Base-by-base conservation (phyloP, 2,797 vertebrate genomes). In the Tolypeutes matacus region DNA sequence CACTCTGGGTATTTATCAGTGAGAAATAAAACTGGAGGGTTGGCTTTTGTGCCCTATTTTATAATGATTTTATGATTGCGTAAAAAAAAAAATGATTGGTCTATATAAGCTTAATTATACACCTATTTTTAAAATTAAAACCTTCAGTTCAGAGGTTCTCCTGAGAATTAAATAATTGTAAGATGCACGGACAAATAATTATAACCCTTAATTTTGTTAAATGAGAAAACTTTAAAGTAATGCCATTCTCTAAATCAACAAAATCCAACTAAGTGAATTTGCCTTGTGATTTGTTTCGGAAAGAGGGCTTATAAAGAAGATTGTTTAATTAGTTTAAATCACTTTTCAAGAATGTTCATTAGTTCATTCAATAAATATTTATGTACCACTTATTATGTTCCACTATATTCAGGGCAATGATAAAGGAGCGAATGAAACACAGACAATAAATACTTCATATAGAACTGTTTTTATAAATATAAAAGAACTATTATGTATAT, bases 21-120 rank as follows among this genome's bases (percentile, higher is more conserved):
- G 85, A 89, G 91, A 92, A 92, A 94, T 93, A 95, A 94, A 95
- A 98, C 92, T 97, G 82, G 91, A 97, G 96, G 85, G 60, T 88
- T 97, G 82, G 86, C 70, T 97, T 98, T 97, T 65, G 96, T 96
- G 93, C 95, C 94, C 96, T 96, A 96, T 89, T 89, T 87, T 94
- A 86, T 80, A 95, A 97, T 97, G 82, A 93, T 91, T 70, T 95
- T 85, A 78, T 0, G 96, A 80, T 76, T 70, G 31, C 27, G 77
- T 80, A 34, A 94, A 87, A 62, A 58, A 64, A 87, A 81, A 65
- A 7, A 62, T 83, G 15, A 23, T 89, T 27, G 83, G 31, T 31
- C 62, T 23, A 67, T 12, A 42, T 51, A 92, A 87, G 18, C n/a
- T 9, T 29, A 94, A 53, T 94, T 78, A 60, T 95, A 64, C 1